Evolutionary conservation across 2,888 invertebrate genomes (phyloP), one percentile per base, ranked within the genome.

Genomic region (Chrysotoxum bicinctum): DNA sequence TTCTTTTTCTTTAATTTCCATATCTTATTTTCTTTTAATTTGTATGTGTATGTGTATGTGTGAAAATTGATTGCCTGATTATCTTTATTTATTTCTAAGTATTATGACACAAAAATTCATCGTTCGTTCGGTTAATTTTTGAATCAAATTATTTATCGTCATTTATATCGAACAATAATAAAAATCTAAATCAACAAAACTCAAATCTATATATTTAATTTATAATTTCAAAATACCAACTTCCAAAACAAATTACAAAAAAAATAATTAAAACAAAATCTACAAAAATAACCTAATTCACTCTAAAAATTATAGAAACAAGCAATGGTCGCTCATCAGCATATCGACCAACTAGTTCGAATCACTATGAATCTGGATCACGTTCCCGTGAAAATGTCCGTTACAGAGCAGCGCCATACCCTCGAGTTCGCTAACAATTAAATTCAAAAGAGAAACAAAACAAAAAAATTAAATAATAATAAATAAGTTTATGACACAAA

Each of bases 271-370:
- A 77, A 16, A 86, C 60, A 80, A 72, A 88, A 80, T 68, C 45
- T 56, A 87, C 75, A 56, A 80, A 85, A 87, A 79, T 66, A 56
- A 77, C 19, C 21, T 54, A 74, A 82, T 89, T 90, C 89, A 89
- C 90, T 89, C 90, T 88, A 88, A 89, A 90, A 64, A 91, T 88
- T 91, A 91, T 91, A 89, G 91, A 91, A 91, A 89, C 91, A 90
- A 91, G 90, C 90, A 91, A 91, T 87, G 91, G 91, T 91, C 91
- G 91, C 80, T 91, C 91, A 50, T 91, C 91, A 87, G 89, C 91
- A 87, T 91, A 91, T 89, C 89, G 91, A 89, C 91, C 91, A 82
- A 89, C 91, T 70, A 89, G 91, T 89, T 91, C 91, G 85, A 90
- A 91, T 87, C 91, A 91, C 88, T 91, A 91, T 88, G 91, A 91